Conservation (phyloP, 2,797 vertebrate species). For the Mallotus villosus region DNA sequence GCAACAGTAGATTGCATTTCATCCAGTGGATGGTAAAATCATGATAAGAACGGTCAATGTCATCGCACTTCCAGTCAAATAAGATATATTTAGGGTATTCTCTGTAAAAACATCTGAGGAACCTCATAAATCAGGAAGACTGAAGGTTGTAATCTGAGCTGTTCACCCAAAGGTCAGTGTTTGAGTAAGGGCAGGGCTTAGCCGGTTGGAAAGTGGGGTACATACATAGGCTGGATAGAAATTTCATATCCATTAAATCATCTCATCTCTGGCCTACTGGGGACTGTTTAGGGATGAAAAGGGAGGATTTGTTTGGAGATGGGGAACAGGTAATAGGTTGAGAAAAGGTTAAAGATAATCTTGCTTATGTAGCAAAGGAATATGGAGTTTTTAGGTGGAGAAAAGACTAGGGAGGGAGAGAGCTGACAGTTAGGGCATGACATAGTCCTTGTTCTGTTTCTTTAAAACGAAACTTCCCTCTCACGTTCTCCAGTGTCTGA, state of each 20-base stretch:
- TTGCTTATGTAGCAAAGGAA: neutral
- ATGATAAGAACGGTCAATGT: too few relatives aligned
- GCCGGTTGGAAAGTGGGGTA: slow-evolving; percentile 2
- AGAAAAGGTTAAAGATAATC: neutral
- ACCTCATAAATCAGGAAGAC: neutral
- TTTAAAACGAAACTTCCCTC: slow-evolving; percentile 7
- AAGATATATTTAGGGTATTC: neutral
- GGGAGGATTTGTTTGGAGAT: too few relatives aligned
- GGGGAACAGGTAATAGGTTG: slow-evolving; percentile 30
- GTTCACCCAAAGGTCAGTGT: slow-evolving; percentile 20
- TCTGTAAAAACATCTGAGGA: neutral
- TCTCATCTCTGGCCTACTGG: too few relatives aligned
- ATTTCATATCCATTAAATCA: too few relatives aligned
- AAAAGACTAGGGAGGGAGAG: too few relatives aligned
- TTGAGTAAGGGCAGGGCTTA: slow-evolving; percentile 23
- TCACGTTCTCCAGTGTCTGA: slow-evolving; percentile 18
- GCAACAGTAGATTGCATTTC: too few relatives aligned
- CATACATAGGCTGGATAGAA: too few relatives aligned
- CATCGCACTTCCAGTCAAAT: neutral
- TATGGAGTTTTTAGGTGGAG: too few relatives aligned
- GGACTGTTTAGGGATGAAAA: neutral
- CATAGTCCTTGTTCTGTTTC: slow-evolving; percentile 7
- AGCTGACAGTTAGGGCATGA: neutral
- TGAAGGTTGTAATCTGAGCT: slow-evolving; percentile 32
- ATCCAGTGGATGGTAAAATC: too few relatives aligned